A percentile compares a stretch with the other conserved stretches of the same genome.
Evolutionary conservation across 2,888 invertebrate genomes (phyloP).

Genomic region (Nemotelus pantherinus): DNA sequence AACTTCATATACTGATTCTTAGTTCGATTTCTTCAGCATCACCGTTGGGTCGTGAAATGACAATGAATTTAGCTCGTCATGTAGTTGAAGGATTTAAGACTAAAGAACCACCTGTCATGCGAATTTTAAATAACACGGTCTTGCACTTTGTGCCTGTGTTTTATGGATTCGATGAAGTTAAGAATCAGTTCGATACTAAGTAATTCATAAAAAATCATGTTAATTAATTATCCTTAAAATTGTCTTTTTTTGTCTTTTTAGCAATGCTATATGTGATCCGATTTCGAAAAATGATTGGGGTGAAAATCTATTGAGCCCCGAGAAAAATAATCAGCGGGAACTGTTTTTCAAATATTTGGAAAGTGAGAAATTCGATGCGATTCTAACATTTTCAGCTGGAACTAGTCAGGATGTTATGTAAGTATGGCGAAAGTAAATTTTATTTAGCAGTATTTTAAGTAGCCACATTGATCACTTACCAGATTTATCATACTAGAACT

Average conservation of each 20-base stretch:
- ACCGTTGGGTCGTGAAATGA: conserved; percentile 84
- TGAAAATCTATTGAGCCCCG: conserved; percentile 68
- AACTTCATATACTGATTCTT: conserved; percentile 84
- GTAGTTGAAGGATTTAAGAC: conserved; percentile 76
- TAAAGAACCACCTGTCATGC: conserved; percentile 73
- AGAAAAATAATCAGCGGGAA: conserved; percentile 57
- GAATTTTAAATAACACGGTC: conserved; percentile 76
- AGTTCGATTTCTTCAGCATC: conserved; percentile 86
- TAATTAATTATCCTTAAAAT: neutral
- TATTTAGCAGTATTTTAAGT: too few species aligned
- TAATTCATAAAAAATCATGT: conserved; percentile 52
- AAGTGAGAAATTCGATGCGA: conserved; percentile 74
- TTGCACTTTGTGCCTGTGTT: conserved; percentile 80
- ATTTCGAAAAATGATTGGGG: conserved; percentile 70
- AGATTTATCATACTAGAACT: too few species aligned
- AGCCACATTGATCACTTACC: too few species aligned
- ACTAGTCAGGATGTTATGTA: conserved; percentile 71
- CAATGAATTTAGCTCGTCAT: conserved; percentile 84
- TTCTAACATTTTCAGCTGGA: conserved; percentile 80
- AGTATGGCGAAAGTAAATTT: conserved; percentile 50
- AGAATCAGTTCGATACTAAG: conserved; percentile 58
- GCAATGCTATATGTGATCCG: conserved; percentile 62
- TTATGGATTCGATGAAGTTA: conserved; percentile 57
- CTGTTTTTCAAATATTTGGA: conserved; percentile 73
- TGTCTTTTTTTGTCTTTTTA: conserved; percentile 46